phyloP scores from a whole-genome alignment of 2,888 invertebrate genomes.

The Aromia moschata region DNA sequence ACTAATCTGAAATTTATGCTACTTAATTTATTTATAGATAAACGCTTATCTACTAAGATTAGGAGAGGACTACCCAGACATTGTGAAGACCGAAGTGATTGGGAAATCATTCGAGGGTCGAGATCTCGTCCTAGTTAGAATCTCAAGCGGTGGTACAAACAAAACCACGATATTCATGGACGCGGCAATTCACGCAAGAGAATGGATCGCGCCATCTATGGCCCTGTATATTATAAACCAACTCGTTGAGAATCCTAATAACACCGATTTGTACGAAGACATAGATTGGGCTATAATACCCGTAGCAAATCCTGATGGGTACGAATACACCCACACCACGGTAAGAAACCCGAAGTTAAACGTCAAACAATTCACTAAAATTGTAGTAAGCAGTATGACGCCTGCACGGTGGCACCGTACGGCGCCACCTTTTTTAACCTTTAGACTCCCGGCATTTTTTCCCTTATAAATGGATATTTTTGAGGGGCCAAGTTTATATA shows the following conservation, averaged over 20 bases:
- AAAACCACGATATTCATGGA: conserved; percentile 71
- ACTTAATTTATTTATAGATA: conserved; percentile 43
- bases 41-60: conserved; percentile 63
- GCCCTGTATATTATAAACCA: conserved; percentile 73
- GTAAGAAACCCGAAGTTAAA: too few relatives aligned
- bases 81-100: conserved; percentile 66
- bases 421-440: too few relatives aligned
- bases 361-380: too few relatives aligned
- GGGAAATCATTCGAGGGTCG: conserved; percentile 70
- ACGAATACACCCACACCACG: conserved; percentile 66
- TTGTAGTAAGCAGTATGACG: too few relatives aligned
- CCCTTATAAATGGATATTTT: too few relatives aligned
- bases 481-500: too few relatives aligned
- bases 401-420: too few relatives aligned
- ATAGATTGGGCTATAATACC: conserved; percentile 76
- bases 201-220: conserved; percentile 75
- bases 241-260: conserved; percentile 68
- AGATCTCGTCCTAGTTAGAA: conserved; percentile 69
- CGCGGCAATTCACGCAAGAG: conserved; percentile 71
- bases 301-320: conserved; percentile 77
- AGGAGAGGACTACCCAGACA: conserved; percentile 62
- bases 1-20: too few relatives aligned
- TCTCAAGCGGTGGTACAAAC: conserved; percentile 66
- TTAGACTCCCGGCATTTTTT: too few relatives aligned
- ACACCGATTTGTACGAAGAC: conserved; percentile 66